A percentile compares a stretch with the other conserved stretches of the same genome.
Conservation (phyloP, 2,888 invertebrate genomes). For the Temnothorax ravouxi region DNA sequence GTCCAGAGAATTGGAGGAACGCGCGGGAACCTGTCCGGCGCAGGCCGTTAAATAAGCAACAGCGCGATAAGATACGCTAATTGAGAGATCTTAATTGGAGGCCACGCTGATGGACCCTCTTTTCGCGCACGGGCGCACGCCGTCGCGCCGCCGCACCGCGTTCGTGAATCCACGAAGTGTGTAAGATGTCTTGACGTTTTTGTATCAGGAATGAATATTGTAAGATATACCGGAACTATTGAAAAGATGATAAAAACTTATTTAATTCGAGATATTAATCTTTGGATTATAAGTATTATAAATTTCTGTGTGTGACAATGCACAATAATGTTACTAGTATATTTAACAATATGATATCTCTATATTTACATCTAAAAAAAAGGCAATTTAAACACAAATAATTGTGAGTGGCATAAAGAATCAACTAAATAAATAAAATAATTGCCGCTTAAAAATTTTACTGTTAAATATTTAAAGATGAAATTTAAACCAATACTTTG, state of each 20-base stretch:
- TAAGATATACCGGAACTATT: neutral
- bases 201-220: neutral
- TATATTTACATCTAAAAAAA: neutral
- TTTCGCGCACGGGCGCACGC: slow-evolving; percentile 55
- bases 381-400: neutral
- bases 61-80: slow-evolving; percentile 83
- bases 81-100: slow-evolving; percentile 84
- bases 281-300: neutral
- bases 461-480: too few relatives aligned
- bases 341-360: neutral
- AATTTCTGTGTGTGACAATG: neutral
- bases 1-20: slow-evolving; percentile 61
- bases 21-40: slow-evolving; percentile 69
- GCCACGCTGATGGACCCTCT: slow-evolving; percentile 66
- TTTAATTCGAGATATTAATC: neutral
- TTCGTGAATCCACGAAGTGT: slow-evolving; percentile 18
- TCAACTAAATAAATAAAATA: neutral
- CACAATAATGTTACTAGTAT: neutral
- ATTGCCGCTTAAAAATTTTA: neutral
- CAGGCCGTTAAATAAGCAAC: slow-evolving; percentile 74
- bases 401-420: neutral
- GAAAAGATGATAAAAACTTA: neutral
- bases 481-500: too few relatives aligned
- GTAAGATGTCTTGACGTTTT: neutral
- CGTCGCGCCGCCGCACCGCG: slow-evolving; percentile 3